Evolutionary conservation across 2,113 vertebrate species (phyloP).

Genomic region (Anthoscopus minutus): DNA sequence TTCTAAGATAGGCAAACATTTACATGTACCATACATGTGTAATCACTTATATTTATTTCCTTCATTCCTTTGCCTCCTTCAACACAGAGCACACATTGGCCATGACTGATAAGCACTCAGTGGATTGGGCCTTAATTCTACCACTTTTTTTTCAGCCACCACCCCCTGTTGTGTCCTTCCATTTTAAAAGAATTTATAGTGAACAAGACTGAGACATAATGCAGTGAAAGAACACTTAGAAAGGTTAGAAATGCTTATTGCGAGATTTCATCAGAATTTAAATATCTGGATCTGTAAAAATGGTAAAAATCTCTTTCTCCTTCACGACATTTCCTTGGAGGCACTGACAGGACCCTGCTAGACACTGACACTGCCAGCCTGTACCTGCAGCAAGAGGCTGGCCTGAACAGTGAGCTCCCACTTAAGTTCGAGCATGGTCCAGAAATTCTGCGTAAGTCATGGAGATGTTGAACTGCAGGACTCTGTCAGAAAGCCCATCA

Average conservation of each 20-base stretch:
- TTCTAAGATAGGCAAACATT: not conserved
- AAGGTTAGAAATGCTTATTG: not conserved
- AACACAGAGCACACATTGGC: not conserved
- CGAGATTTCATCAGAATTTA: not conserved
- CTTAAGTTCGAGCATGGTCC: rapidly evolving
- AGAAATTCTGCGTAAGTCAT: not conserved
- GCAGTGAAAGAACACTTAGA: not conserved
- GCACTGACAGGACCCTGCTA: not conserved
- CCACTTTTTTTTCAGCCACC: not conserved
- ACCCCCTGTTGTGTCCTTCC: not conserved
- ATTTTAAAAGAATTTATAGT: not conserved
- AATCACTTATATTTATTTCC: not conserved
- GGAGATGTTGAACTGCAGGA: not conserved
- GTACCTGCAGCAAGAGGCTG: not conserved
- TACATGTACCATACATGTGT: not conserved
- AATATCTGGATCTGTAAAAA: not conserved
- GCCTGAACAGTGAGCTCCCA: not conserved
- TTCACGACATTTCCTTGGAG: not conserved
- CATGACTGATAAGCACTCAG: rapidly evolving
- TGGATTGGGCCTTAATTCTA: not conserved
- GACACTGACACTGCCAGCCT: not conserved
- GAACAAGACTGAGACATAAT: not conserved
- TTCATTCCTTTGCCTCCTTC: not conserved
- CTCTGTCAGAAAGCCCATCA: not conserved
- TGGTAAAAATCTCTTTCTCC: not conserved